Evolutionary conservation across 2,888 invertebrate genomes (phyloP).

Genomic region (Coleophora deauratella): DNA sequence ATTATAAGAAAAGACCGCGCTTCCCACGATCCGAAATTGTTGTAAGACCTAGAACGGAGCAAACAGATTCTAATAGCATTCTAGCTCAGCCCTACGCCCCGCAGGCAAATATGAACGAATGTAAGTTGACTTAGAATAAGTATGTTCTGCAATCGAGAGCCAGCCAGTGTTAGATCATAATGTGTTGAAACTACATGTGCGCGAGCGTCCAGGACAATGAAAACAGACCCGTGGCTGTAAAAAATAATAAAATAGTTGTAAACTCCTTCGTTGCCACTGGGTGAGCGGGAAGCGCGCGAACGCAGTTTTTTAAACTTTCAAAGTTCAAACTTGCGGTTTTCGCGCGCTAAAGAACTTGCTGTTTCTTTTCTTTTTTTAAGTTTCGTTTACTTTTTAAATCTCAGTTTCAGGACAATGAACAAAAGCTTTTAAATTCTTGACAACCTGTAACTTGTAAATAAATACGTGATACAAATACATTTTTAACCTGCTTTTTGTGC

Average conservation of each 20-base stretch:
- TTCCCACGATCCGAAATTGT: too few relatives aligned
- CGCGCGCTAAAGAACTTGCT: conserved; percentile 20
- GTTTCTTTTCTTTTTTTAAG: conserved; percentile 4
- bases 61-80: conserved; percentile 19
- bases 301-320: conserved; percentile 11
- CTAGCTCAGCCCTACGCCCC: conserved; percentile 67
- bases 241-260: conserved; percentile 26
- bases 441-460: too few relatives aligned
- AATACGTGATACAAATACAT: too few relatives aligned
- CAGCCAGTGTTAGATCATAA: conserved; percentile 74
- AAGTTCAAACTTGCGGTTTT: conserved; percentile 7
- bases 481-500: too few relatives aligned
- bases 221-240: conserved; percentile 38
- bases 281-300: conserved; percentile 14
- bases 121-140: conserved; percentile 75
- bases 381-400: too few relatives aligned
- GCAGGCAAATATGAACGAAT: conserved; percentile 75
- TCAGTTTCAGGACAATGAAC: too few relatives aligned
- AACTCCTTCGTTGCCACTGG: conserved; percentile 4
- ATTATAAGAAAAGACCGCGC: too few relatives aligned
- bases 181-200: conserved; percentile 72
- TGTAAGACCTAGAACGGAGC: too few relatives aligned
- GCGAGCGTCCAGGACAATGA: conserved; percentile 62
- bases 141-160: conserved; percentile 72
- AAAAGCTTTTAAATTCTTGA: too few relatives aligned